These are phyloP conservation scores for Clarias gariepinus DNA, from an alignment of 2,113 vertebrate species.

Conservation along the genomic window DNA sequence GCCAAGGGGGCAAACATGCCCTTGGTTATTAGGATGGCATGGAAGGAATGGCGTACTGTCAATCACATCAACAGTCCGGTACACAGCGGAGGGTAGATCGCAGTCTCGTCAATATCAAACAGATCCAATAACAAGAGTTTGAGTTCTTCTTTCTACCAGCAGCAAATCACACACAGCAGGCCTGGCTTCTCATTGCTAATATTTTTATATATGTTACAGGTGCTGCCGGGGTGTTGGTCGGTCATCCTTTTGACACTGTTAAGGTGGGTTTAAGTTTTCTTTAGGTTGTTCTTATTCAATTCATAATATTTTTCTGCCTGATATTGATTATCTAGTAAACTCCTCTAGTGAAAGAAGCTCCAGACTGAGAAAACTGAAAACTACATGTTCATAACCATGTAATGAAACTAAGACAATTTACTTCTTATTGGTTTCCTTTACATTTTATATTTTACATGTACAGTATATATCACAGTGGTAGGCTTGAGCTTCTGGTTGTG, in stretches of 20 bases:
- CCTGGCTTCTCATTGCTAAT: neutral
- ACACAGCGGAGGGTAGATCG: neutral
- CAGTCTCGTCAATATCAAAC: neutral
- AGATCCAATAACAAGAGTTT: too few species aligned
- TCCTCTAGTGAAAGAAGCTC: neutral
- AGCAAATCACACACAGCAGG: neutral
- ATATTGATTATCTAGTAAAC: neutral
- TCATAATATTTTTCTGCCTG: neutral
- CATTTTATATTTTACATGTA: neutral
- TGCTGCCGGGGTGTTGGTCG: slow-evolving; percentile 92
- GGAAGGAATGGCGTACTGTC: too few species aligned
- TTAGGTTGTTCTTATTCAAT: neutral
- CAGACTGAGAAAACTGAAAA: neutral
- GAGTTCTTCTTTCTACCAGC: too few species aligned
- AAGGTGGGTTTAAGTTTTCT: slow-evolving; percentile 67
- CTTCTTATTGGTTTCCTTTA: neutral
- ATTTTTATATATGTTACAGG: slow-evolving; percentile 69
- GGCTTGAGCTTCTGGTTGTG: neutral
- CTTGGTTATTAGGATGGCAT: neutral
- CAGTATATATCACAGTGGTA: neutral
- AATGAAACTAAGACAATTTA: neutral
- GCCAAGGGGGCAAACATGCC: neutral
- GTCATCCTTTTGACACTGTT: slow-evolving; percentile 95
- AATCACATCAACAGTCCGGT: neutral
- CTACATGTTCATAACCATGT: neutral